Percentiles rank a stretch among this genome's conserved stretches.
Evolutionary conservation across 2,797 vertebrate species (phyloP).

Genomic region (Balearica regulorum): DNA sequence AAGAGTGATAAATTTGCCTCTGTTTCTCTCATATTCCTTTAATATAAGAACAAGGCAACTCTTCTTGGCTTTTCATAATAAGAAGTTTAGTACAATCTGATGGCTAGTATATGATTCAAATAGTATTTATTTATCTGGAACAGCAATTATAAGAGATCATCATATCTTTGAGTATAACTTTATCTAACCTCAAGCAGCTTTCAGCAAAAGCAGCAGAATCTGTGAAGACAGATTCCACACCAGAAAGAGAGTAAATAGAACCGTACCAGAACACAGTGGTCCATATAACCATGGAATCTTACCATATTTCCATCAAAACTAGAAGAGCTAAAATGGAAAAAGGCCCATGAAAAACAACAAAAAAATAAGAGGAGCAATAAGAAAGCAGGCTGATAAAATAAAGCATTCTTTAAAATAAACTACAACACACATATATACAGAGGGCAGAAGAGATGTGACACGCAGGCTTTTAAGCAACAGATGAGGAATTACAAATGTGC

Average conservation of each 20-base stretch:
- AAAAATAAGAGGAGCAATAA: constrained; percentile 35
- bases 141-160: not conserved
- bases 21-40: not conserved
- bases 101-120: not conserved
- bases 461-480: constrained; percentile 32
- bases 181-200: not conserved
- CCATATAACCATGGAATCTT: not conserved
- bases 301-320: not conserved
- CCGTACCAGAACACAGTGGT: not conserved
- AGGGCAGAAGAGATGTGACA: not conserved
- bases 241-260: not conserved
- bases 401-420: not conserved
- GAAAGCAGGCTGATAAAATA: constrained; percentile 2
- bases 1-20: not conserved
- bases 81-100: not conserved
- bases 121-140: not conserved
- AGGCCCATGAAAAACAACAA: not conserved
- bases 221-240: not conserved
- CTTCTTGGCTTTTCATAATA: not conserved
- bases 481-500: constrained; percentile 42
- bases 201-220: not conserved
- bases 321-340: not conserved
- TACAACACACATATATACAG: not conserved
- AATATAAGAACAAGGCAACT: not conserved
- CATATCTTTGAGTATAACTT: not conserved